phyloP scores from a whole-genome alignment of 2,888 invertebrate genomes.

The Corbicula japonica region DNA sequence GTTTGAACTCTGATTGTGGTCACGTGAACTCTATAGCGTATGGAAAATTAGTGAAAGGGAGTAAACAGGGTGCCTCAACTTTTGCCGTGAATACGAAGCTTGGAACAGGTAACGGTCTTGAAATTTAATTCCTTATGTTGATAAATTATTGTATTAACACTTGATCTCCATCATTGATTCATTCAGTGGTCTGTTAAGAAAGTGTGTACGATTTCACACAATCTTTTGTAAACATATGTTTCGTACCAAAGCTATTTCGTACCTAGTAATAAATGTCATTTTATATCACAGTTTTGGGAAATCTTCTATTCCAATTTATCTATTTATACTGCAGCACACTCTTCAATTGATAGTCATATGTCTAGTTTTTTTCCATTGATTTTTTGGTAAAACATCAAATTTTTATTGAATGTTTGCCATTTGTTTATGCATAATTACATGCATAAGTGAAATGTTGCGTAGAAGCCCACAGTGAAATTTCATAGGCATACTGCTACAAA shows the following conservation, averaged over 20 bases:
- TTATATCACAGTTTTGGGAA: slow-evolving; percentile 13
- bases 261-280: not conserved
- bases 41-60: slow-evolving; percentile 1
- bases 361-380: slow-evolving; percentile 11
- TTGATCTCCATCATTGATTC: slow-evolving; percentile 14
- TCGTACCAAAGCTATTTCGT: not conserved
- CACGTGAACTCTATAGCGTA: slow-evolving; percentile 4
- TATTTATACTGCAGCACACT: slow-evolving; percentile 1
- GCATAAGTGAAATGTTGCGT: slow-evolving; percentile 11
- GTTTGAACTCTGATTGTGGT: slow-evolving; percentile 5
- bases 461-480: slow-evolving; percentile 15
- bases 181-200: slow-evolving; percentile 10
- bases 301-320: not conserved
- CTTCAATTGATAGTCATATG: no score
- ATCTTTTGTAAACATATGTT: slow-evolving; percentile 6
- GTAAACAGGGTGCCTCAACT: not conserved
- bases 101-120: no score
- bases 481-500: slow-evolving; percentile 14
- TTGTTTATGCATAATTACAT: slow-evolving; percentile 9
- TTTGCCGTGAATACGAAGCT: slow-evolving; percentile 23
- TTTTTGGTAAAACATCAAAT: slow-evolving; percentile 13
- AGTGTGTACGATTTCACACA: slow-evolving; percentile 13
- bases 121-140: slow-evolving; percentile 13
- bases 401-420: slow-evolving; percentile 7
- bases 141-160: slow-evolving; percentile 15